Conservation (phyloP, 1,140 invertebrate species). For the Hesperophylax magnus region DNA sequence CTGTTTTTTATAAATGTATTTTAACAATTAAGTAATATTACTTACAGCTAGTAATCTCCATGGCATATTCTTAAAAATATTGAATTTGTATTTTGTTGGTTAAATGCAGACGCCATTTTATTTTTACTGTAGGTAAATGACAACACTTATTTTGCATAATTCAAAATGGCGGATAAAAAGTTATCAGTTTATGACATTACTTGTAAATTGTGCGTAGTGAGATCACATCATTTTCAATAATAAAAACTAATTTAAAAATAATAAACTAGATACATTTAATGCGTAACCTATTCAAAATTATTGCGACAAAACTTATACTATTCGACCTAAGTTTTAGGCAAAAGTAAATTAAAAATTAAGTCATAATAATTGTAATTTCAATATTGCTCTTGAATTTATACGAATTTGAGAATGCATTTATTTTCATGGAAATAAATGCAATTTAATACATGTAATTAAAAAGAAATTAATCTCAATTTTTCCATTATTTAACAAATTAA, state of each 20-base stretch:
- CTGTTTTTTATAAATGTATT: constrained; percentile 9
- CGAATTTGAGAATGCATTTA: not conserved
- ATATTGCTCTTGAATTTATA: not conserved
- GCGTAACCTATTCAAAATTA: not conserved
- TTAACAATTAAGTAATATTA: constrained; percentile 5
- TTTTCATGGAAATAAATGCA: not conserved
- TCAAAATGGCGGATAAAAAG: not conserved
- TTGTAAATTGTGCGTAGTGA: constrained; percentile 6
- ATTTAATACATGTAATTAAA: not conserved
- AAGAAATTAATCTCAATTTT: not conserved
- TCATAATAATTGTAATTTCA: too few relatives aligned
- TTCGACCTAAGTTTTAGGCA: not conserved
- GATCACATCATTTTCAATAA: constrained; percentile 9
- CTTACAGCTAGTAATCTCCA: constrained; percentile 19
- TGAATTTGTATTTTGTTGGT: not conserved
- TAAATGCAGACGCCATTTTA: constrained; percentile 7
- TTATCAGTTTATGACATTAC: not conserved
- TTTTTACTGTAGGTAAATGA: not conserved
- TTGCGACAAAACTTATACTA: not conserved
- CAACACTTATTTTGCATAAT: not conserved
- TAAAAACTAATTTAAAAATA: not conserved
- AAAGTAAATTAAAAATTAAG: not conserved
- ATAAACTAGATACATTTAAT: constrained; percentile 11
- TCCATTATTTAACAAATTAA: too few relatives aligned
- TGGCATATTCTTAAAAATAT: not conserved